Conservation (phyloP, 2,113 vertebrate species). For the Theristicus caerulescens region DNA sequence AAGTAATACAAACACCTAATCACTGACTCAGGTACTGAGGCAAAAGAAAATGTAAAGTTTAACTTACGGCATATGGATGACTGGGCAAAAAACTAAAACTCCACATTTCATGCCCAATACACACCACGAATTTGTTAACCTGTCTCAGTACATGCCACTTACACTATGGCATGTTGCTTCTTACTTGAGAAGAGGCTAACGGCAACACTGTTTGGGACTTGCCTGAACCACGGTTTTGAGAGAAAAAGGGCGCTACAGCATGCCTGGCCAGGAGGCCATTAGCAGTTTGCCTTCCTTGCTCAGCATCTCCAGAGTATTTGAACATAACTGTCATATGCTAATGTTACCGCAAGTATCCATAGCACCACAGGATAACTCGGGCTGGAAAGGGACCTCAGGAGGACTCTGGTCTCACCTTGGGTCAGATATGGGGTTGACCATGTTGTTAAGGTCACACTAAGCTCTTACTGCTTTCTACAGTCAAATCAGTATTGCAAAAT, state of each 20-base stretch:
- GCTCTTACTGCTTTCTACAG: not conserved
- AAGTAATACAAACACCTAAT: not conserved
- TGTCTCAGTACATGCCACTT: not conserved
- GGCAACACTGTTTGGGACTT: not conserved
- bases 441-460: not conserved
- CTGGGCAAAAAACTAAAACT: not conserved
- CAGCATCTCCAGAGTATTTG: not conserved
- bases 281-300: not conserved
- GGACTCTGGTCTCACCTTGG: not conserved
- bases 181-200: not conserved
- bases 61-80: not conserved
- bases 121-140: not conserved
- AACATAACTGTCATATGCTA: rapidly evolving
- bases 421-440: not conserved
- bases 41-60: not conserved
- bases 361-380: not conserved
- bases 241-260: not conserved
- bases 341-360: not conserved
- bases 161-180: rapidly evolving
- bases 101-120: not conserved
- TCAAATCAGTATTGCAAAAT: not conserved
- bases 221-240: not conserved
- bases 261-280: not conserved
- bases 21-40: not conserved
- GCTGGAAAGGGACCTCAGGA: not conserved